Conservation (phyloP, 1,140 invertebrate genomes). For the Venturia canescens region DNA sequence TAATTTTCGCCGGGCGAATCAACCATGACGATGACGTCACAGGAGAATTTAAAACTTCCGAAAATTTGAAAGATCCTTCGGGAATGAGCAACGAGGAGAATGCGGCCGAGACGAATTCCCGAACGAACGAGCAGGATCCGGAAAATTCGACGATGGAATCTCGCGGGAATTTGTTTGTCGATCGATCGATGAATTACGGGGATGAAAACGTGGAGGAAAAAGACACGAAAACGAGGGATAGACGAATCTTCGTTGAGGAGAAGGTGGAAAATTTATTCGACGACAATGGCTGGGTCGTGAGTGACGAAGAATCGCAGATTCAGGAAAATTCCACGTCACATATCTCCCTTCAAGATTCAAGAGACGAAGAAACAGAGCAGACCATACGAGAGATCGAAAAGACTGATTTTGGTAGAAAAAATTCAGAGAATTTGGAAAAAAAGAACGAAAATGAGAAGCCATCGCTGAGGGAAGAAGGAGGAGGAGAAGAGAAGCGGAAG, state of each 20-base stretch:
- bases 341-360: background rate
- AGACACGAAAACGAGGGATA: background rate
- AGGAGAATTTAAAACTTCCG: constrained; percentile 23
- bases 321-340: constrained; percentile 7
- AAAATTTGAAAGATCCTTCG: background rate
- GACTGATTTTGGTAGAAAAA: constrained; percentile 28
- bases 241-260: constrained; percentile 49
- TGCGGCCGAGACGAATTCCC: background rate
- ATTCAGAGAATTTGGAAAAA: background rate
- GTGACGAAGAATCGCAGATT: constrained; percentile 57
- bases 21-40: constrained; percentile 32
- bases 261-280: constrained; percentile 69
- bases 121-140: constrained; percentile 3
- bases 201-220: background rate
- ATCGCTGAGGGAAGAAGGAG: background rate
- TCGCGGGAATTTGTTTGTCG: background rate
- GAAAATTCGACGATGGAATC: constrained; percentile 44
- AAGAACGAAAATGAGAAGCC: background rate
- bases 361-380: background rate
- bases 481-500: too few relatives aligned
- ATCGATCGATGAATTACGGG: constrained; percentile 33
- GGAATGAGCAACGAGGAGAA: constrained; percentile 8
- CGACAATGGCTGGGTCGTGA: constrained; percentile 73
- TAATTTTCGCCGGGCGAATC: constrained; percentile 11
- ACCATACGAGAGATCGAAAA: constrained; percentile 22